Percentiles rank a stretch among this genome's conserved stretches.
Conservation (phyloP, 2,888 invertebrate species). For the Pammene aurita region DNA sequence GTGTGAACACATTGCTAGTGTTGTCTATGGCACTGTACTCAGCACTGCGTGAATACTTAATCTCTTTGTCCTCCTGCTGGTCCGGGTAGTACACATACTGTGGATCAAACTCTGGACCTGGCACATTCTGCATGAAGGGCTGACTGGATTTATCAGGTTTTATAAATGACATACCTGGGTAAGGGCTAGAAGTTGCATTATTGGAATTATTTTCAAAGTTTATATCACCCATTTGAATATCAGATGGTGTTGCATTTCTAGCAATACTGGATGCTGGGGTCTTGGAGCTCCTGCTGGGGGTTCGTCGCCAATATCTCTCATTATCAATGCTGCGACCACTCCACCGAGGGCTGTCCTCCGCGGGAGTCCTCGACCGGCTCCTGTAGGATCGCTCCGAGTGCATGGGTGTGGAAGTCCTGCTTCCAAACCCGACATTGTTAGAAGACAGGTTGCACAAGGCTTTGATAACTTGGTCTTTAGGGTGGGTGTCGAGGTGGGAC, state of each 20-base stretch:
- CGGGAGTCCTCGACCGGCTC: constrained; percentile 72
- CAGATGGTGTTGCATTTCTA: constrained; percentile 64
- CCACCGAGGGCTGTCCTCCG: constrained; percentile 69
- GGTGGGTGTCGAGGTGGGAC: constrained; percentile 92
- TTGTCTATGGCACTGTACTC: constrained; percentile 68
- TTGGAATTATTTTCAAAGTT: constrained; percentile 64
- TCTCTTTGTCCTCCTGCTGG: constrained; percentile 70
- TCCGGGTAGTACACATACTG: constrained; percentile 69
- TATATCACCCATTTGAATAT: constrained; percentile 64
- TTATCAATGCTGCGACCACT: constrained; percentile 62
- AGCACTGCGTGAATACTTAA: constrained; percentile 75
- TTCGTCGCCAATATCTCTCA: constrained; percentile 73
- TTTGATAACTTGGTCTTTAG: constrained; percentile 94
- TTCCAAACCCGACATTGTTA: constrained; percentile 68
- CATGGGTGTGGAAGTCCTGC: constrained; percentile 71
- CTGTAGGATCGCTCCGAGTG: constrained; percentile 73
- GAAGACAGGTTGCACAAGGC: constrained; percentile 85
- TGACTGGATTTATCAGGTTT: constrained; percentile 70
- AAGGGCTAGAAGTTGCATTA: constrained; percentile 51
- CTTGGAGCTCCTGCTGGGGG: constrained; percentile 68
- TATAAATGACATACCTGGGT: constrained; percentile 58
- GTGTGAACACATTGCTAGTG: constrained; percentile 60
- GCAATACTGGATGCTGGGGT: constrained; percentile 59
- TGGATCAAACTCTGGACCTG: constrained; percentile 64
- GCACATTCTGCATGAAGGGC: constrained; percentile 56